Conservation (phyloP, 2,888 invertebrate genomes). For the Diploptera punctata region DNA sequence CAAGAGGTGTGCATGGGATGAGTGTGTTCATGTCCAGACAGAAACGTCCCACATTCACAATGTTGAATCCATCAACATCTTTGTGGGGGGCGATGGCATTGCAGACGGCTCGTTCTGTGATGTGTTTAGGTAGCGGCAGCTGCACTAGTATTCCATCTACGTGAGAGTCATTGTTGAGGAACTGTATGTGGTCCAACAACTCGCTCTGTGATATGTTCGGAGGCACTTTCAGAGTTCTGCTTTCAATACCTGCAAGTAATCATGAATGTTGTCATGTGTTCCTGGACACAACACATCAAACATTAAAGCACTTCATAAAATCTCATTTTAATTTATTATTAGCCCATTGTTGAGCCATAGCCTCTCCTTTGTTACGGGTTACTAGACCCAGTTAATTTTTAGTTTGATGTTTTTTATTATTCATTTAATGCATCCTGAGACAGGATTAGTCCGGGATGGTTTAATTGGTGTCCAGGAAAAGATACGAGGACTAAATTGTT, state of each 20-base stretch:
- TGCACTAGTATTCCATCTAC: slow-evolving; percentile 86
- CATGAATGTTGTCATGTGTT: too few species aligned
- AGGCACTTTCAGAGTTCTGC: slow-evolving; percentile 69
- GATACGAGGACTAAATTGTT: too few species aligned
- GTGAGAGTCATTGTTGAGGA: slow-evolving; percentile 69
- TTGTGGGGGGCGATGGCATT: slow-evolving; percentile 81
- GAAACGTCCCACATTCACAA: slow-evolving; percentile 80
- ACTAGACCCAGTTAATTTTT: too few species aligned
- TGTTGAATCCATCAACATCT: slow-evolving; percentile 93
- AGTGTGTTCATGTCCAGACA: slow-evolving; percentile 75
- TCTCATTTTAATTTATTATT: too few species aligned
- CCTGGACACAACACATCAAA: too few species aligned
- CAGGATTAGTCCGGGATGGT: too few species aligned
- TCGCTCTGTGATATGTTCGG: slow-evolving; percentile 68
- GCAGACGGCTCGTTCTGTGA: slow-evolving; percentile 77
- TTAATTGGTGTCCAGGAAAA: too few species aligned
- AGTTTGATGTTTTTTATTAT: too few species aligned
- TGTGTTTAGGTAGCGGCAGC: slow-evolving; percentile 79
- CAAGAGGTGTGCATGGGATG: slow-evolving; percentile 82
- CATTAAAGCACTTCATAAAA: too few species aligned
- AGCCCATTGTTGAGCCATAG: too few species aligned
- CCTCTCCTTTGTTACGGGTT: too few species aligned
- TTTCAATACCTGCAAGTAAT: slow-evolving; percentile 63
- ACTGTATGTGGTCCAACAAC: slow-evolving; percentile 67
- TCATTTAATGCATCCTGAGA: too few species aligned